Base-by-base conservation (phyloP, 64 coral and sea anemone species). In the Platygyra sinensis region DNA sequence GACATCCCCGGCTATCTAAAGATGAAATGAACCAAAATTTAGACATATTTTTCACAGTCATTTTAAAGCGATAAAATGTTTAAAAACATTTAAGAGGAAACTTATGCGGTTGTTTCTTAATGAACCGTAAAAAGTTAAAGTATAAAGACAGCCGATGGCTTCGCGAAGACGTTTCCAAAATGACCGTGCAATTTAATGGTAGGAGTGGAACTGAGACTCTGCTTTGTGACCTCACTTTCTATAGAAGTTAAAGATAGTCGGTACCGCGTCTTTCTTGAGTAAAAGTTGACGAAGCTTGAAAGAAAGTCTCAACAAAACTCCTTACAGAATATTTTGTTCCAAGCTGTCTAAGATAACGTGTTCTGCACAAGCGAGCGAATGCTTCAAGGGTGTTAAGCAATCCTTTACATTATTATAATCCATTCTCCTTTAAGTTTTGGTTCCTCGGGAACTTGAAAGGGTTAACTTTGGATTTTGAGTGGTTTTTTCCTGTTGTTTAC, bases 161-260 rank as follows among this genome's bases (percentile, higher is more conserved):
- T 92, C 29, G 63, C 82, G 83, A 92, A 92, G 78, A 92, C 74
- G 82, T 92, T 87, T 92, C 90, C 82, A 42, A 91, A 91, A 85
- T 91, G 89, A 72, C 80, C 55, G 67, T 79, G 80, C 79, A 36
- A 22, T 74, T 87, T 87, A 87, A 74, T 42, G 50, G 5, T 61
- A 73, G 80, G 80, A 91, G 19, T 91, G 89, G 89, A 84, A 54
- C 79, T 52, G 79, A 91, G 52, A 54, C 73, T 79, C 39, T 72
- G 89, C 19, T 91, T 85, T 85, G 80, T 91, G 89, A 91, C n/a
- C n/a, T n/a, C n/a, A n/a, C n/a, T n/a, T n/a, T n/a, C n/a, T n/a
- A n/a, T n/a, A n/a, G n/a, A 86, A 86, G 30, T 39, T 86, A 86
- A 86, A 86, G 0, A 32, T 86, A 13, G 62, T 69, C 24, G 38